These are phyloP conservation scores for Lacerta viridis DNA, from an alignment of 2,797 vertebrate species.

Conservation along the genomic window DNA sequence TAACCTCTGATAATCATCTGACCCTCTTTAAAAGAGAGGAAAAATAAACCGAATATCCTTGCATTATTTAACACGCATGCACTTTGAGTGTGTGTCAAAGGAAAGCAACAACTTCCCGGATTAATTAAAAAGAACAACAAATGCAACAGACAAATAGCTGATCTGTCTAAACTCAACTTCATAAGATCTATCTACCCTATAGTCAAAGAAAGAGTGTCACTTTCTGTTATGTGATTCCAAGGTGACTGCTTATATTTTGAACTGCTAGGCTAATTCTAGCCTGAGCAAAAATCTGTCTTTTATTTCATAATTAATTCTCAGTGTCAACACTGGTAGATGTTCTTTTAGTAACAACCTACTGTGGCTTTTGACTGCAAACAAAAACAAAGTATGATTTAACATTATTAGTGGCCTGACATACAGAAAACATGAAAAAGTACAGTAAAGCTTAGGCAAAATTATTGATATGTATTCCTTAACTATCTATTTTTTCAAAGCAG, in stretches of 20 bases:
- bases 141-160: constrained; percentile 66
- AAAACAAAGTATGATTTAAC: constrained; percentile 62
- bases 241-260: constrained; percentile 82
- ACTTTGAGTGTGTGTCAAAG: constrained; percentile 72
- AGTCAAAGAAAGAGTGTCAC: constrained; percentile 76
- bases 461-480: background rate
- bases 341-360: constrained; percentile 71
- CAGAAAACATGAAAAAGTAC: constrained; percentile 55
- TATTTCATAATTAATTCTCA: constrained; percentile 83
- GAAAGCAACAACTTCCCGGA: constrained; percentile 74
- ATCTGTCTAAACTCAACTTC: constrained; percentile 76
- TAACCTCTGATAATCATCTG: constrained; percentile 94
- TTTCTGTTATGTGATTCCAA: constrained; percentile 79
- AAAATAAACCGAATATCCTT: constrained; percentile 69
- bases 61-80: constrained; percentile 88
- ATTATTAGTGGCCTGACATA: constrained; percentile 49
- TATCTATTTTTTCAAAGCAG: background rate
- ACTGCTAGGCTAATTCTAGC: constrained; percentile 79
- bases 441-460: constrained; percentile 24
- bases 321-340: constrained; percentile 80
- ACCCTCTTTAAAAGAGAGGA: constrained; percentile 76
- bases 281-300: constrained; percentile 82
- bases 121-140: constrained; percentile 76
- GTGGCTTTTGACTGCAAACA: constrained; percentile 77
- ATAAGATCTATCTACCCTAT: constrained; percentile 71